Percentiles rank a stretch among this genome's conserved stretches.
Evolutionary conservation across 2,113 vertebrate genomes (phyloP).

Genomic region (Lepus timidus): DNA sequence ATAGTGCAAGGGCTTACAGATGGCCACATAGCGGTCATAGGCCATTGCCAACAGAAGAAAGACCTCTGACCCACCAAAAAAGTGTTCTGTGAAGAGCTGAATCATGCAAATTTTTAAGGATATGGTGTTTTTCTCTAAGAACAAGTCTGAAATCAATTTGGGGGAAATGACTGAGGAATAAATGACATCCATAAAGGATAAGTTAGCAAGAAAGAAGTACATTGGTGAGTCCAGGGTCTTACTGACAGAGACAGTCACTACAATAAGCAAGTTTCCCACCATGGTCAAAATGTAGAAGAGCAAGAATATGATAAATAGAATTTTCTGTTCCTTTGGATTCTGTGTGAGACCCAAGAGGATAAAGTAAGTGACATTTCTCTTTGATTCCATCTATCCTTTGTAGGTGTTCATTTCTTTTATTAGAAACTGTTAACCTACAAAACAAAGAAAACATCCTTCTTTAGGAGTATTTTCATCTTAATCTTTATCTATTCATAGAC

Average conservation of each 20-base stretch:
- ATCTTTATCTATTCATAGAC: too few relatives aligned
- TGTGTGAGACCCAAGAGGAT: constrained; percentile 72
- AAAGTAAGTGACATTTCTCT: constrained; percentile 64
- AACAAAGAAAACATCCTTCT: background rate
- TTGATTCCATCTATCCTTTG: background rate
- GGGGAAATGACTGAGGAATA: constrained; percentile 36
- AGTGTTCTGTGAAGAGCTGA: constrained; percentile 71
- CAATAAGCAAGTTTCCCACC: constrained; percentile 60
- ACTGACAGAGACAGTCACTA: constrained; percentile 39
- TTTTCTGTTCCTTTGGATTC: constrained; percentile 44
- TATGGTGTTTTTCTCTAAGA: background rate
- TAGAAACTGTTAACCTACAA: background rate
- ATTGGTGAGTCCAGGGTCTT: constrained; percentile 44
- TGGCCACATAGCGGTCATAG: constrained; percentile 77
- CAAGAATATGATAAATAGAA: constrained; percentile 42
- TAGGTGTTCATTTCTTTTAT: background rate
- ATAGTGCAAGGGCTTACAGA: constrained; percentile 74
- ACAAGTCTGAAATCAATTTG: constrained; percentile 62
- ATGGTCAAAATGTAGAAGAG: constrained; percentile 61
- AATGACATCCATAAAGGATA: constrained; percentile 56
- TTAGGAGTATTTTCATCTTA: background rate
- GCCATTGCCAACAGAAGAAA: constrained; percentile 72
- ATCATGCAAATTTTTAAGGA: constrained; percentile 61
- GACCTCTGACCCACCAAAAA: constrained; percentile 63
- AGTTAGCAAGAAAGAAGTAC: constrained; percentile 71